A percentile compares a stretch with the other conserved stretches of the same genome.
Evolutionary conservation across 2,113 vertebrate genomes (phyloP).

Genomic region (Xiphophorus maculatus): DNA sequence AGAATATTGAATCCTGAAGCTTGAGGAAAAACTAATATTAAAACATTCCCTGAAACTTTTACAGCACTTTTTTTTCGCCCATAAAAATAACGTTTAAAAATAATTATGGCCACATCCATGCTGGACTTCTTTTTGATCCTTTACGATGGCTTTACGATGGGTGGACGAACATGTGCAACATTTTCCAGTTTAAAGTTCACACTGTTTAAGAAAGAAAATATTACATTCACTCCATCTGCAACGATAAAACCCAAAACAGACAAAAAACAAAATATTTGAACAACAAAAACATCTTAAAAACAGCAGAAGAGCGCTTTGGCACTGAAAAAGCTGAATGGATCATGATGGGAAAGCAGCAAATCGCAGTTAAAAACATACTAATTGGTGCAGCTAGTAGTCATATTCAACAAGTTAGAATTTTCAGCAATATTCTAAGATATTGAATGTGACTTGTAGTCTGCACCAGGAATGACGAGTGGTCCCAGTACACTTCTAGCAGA

Average conservation of each 20-base stretch:
- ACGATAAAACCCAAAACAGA: conserved; percentile 7
- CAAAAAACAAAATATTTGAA: conserved; percentile 5
- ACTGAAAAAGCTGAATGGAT: conserved; percentile 21
- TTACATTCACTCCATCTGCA: conserved; percentile 16
- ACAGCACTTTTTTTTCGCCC: not conserved
- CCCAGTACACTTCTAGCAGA: conserved; percentile 45
- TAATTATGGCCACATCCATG: not conserved
- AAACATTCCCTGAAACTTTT: conserved; percentile 34
- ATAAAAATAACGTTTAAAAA: conserved; percentile 6
- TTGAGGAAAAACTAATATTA: not conserved
- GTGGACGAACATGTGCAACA: conserved; percentile 39
- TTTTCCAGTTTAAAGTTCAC: conserved; percentile 23
- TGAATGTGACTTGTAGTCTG: conserved; percentile 13
- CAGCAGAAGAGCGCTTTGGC: conserved; percentile 53
- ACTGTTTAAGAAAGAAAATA: conserved; percentile 2
- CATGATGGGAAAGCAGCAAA: conserved; percentile 5
- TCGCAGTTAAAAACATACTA: conserved; percentile 10
- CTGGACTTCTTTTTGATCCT: not conserved
- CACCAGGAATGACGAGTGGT: conserved; percentile 23
- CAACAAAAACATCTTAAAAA: conserved; percentile 6
- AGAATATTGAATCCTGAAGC: not conserved
- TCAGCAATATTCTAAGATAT: not conserved
- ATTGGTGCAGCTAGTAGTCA: conserved; percentile 3
- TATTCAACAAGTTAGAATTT: not conserved
- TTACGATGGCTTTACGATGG: conserved; percentile 23